phyloP scores from a whole-genome alignment of 1,140 invertebrate genomes.

The Saccostrea echinata region DNA sequence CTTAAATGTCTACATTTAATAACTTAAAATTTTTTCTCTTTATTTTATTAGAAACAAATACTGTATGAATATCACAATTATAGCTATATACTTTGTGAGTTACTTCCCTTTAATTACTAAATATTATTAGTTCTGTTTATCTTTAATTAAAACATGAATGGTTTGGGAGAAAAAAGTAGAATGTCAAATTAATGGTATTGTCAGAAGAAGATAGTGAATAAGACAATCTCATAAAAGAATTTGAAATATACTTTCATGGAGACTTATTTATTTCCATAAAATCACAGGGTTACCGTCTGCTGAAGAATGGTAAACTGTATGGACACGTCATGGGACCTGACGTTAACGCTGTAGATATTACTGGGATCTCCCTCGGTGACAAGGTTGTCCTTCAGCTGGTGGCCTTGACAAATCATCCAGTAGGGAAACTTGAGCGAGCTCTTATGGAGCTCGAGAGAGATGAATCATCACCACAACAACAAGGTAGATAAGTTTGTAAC shows the following conservation, averaged over 20 bases:
- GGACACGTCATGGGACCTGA: slow-evolving; percentile 78
- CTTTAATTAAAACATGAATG: neutral
- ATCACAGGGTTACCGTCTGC: slow-evolving; percentile 78
- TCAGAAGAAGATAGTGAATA: too few species aligned
- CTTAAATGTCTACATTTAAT: too few species aligned
- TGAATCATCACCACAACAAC: slow-evolving; percentile 27
- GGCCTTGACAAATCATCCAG: slow-evolving; percentile 78
- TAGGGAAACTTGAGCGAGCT: slow-evolving; percentile 67
- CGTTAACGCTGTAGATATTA: slow-evolving; percentile 75
- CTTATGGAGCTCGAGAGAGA: neutral
- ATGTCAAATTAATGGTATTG: too few species aligned
- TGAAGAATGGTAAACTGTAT: slow-evolving; percentile 79
- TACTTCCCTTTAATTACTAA: too few species aligned
- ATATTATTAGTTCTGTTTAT: too few species aligned
- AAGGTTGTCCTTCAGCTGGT: slow-evolving; percentile 78
- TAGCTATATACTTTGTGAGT: too few species aligned
- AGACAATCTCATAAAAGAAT: too few species aligned
- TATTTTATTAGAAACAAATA: too few species aligned
- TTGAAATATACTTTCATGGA: too few species aligned
- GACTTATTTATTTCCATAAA: slow-evolving; percentile 39
- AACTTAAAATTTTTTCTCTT: too few species aligned
- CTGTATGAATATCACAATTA: too few species aligned
- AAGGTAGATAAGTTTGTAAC: neutral
- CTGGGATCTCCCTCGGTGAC: slow-evolving; percentile 77
- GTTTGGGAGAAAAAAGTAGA: neutral